These are phyloP conservation scores for Arnoldichthys spilopterus DNA, from an alignment of 2,797 vertebrate genomes.

Conservation along the genomic window DNA sequence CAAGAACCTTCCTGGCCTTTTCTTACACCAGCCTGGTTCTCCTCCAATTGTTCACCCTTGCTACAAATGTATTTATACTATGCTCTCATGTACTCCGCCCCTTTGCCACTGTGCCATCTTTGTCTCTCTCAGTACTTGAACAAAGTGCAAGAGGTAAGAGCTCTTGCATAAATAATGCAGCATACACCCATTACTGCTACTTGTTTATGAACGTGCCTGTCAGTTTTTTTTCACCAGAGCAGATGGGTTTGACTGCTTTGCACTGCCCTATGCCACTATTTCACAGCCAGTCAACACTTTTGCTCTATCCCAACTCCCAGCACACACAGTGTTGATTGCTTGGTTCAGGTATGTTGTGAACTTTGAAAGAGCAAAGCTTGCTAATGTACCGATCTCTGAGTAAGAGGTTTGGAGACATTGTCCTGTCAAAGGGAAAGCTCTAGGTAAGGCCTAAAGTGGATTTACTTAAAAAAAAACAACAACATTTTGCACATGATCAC, in stretches of 20 bases:
- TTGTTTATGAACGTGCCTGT: constrained; percentile 24
- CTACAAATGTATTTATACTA: background rate
- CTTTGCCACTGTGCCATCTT: constrained; percentile 2
- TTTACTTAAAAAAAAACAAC: constrained; percentile 2
- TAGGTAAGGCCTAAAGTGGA: constrained; percentile 14
- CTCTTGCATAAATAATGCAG: constrained; percentile 33
- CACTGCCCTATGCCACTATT: constrained; percentile 26
- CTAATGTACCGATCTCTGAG: background rate
- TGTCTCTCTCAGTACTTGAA: constrained; percentile 7
- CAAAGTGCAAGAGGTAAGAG: constrained; percentile 22
- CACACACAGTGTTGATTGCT: background rate
- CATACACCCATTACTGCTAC: background rate
- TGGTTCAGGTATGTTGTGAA: background rate
- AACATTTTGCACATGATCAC: background rate
- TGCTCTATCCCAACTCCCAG: background rate
- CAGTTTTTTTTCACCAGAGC: background rate
- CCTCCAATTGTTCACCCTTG: constrained; percentile 38
- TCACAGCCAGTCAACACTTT: background rate
- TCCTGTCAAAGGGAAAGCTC: constrained; percentile 27
- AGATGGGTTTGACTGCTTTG: constrained; percentile 2
- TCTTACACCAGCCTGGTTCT: constrained; percentile 26
- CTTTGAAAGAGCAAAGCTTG: background rate
- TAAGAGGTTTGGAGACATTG: background rate
- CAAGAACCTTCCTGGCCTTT: constrained; percentile 15
- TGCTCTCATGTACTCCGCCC: background rate